Evolutionary conservation across 2,113 vertebrate species (phyloP).

Genomic region (Pluvianellus socialis): DNA sequence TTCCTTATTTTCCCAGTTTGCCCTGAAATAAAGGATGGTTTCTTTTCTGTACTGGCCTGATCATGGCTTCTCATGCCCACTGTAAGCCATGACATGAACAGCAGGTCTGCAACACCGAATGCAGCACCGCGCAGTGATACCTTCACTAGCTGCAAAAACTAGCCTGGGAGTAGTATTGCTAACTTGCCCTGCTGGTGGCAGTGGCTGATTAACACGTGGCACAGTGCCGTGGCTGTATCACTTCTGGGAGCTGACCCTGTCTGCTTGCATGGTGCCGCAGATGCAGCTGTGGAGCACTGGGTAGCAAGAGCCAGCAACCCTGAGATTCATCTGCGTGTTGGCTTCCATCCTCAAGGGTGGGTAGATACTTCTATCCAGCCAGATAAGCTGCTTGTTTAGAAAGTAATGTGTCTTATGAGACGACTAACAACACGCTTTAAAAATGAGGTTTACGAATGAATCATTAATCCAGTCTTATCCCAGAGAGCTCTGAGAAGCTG

Average conservation of each 20-base stretch:
- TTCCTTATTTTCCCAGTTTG: not conserved
- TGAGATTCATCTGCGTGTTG: accelerated
- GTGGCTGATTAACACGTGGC: not conserved
- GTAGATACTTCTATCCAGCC: not conserved
- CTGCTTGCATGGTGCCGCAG: accelerated
- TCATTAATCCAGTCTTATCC: not conserved
- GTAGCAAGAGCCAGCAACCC: not conserved
- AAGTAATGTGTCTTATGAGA: not conserved
- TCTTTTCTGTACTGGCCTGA: not conserved
- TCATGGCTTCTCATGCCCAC: not conserved
- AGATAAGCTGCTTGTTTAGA: not conserved
- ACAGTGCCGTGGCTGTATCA: accelerated
- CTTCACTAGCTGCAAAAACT: not conserved
- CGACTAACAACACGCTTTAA: not conserved
- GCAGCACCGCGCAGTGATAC: accelerated
- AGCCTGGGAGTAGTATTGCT: not conserved
- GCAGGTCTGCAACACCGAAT: too few relatives aligned
- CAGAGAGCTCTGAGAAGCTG: not conserved
- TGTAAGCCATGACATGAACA: not conserved
- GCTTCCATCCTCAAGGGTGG: not conserved
- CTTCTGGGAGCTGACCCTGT: not conserved
- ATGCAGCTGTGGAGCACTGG: not conserved
- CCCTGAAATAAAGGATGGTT: not conserved
- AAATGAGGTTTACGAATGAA: not conserved
- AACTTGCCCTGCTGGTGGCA: not conserved